These are phyloP conservation scores for Melanaphis sacchari DNA, from an alignment of 1,140 invertebrate species.

Conservation along the genomic window DNA sequence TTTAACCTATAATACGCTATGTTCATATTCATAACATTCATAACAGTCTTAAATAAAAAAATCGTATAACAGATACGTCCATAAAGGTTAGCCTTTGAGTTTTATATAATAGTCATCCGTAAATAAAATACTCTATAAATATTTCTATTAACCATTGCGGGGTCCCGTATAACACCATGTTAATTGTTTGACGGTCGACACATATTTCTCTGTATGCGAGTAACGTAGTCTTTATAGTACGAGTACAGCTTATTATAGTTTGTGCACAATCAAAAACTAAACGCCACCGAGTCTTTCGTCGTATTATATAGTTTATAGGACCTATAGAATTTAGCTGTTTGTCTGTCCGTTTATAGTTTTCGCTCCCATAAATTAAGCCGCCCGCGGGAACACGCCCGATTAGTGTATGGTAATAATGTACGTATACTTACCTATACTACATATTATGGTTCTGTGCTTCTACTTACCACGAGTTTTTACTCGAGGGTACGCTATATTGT, in stretches of 20 bases:
- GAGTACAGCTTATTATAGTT: too few relatives aligned
- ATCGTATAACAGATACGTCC: too few relatives aligned
- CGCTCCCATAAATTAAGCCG: not conserved
- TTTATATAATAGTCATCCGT: too few relatives aligned
- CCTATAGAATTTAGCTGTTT: not conserved
- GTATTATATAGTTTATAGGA: not conserved
- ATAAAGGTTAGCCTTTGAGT: too few relatives aligned
- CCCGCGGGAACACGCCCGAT: not conserved
- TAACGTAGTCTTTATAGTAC: too few relatives aligned
- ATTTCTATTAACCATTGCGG: too few relatives aligned
- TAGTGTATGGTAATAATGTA: not conserved
- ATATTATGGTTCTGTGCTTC: not conserved
- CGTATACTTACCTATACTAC: not conserved
- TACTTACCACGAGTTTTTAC: not conserved
- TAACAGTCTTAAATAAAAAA: not conserved
- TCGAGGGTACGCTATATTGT: not conserved
- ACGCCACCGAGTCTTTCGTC: not conserved
- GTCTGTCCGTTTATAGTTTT: not conserved
- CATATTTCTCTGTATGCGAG: too few relatives aligned
- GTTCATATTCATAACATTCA: not conserved
- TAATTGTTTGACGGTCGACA: too few relatives aligned
- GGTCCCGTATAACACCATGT: too few relatives aligned
- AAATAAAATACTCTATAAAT: too few relatives aligned
- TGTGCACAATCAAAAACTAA: not conserved
- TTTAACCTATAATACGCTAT: not conserved